Percentiles rank a stretch among this genome's conserved stretches.
These are phyloP conservation scores for Lacerta bilineata DNA, from an alignment of 2,797 vertebrate species.

Conservation along the genomic window DNA sequence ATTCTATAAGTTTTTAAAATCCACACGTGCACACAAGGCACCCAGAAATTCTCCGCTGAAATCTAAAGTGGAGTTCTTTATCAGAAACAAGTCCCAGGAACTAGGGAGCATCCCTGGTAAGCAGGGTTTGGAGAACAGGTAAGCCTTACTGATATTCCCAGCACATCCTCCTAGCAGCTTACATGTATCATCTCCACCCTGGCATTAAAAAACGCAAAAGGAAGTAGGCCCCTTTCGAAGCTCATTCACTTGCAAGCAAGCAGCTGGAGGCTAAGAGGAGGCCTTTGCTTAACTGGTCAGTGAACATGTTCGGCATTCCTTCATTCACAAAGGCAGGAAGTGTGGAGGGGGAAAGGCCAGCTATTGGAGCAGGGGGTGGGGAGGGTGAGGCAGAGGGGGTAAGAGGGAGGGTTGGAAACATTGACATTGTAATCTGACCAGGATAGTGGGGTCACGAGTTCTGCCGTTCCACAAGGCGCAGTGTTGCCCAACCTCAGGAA, in stretches of 20 bases:
- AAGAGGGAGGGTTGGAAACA: not conserved
- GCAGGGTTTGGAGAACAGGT: too few species aligned
- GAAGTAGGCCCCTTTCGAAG: not conserved
- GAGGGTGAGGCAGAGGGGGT: not conserved
- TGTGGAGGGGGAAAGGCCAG: not conserved
- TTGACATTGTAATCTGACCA: not conserved
- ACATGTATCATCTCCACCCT: too few species aligned
- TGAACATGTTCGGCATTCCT: not conserved
- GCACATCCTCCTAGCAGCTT: not conserved
- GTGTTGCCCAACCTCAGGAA: constrained; percentile 25
- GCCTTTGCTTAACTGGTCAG: not conserved
- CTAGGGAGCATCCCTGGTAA: too few species aligned
- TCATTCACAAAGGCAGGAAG: not conserved
- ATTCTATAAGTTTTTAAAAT: too few species aligned
- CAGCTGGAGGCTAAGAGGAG: not conserved
- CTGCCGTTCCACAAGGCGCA: not conserved
- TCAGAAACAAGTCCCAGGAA: not conserved
- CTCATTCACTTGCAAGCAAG: not conserved
- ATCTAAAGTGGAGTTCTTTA: not conserved
- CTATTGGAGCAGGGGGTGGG: not conserved
- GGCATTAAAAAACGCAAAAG: not conserved
- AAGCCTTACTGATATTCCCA: not conserved
- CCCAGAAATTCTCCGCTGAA: not conserved
- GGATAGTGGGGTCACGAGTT: not conserved
- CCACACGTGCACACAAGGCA: not conserved